Evolutionary conservation across 2,888 invertebrate species (phyloP), one percentile per base, ranked within the genome.

Genomic region (Galerucella pusilla): DNA sequence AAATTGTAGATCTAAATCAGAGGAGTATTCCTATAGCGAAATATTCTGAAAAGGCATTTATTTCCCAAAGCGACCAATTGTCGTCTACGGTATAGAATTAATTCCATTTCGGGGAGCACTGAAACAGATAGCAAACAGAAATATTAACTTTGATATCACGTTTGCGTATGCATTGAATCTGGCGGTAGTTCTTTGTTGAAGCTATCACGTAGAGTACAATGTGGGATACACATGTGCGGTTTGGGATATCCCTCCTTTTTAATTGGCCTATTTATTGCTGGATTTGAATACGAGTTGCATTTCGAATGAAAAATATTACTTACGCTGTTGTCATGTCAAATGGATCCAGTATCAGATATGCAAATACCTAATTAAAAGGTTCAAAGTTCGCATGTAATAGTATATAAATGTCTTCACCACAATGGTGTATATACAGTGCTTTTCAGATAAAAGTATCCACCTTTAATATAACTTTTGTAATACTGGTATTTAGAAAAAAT

Each of bases 131-230:
- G 42, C 68, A 68, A 68, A 68, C 68, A 68, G 57, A 66, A 66
- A 66, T 66, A 66, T 66, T 66, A 66, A 66, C 66, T 66, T 66
- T 66, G 66, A 66, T 66, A 66, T 49, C 66, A 57, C 68, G 68
- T 68, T 68, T 57, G 54, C 68, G 45, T 68, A 54, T 65, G 61
- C 35, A 61, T 57, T 57, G 57, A 57, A 57, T 57, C 57, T n/a
- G 42, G 45, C 11, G n/a, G 7, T 16, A 65, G 16, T 65, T 65
- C 64, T 46, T 65, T 65, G 64, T 46, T 11, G 10, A 45, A n/a
- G 16, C n/a, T 45, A 65, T 65, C 46, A 65, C 20, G 64, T 20
- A 63, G 12, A 25, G 42, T 25, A 63, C 63, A 25, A 35, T 35
- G 14, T 49, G 49, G 57, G 57, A 16, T 20, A 57, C 57, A 57